Percentiles rank a stretch among this genome's conserved stretches.
These are phyloP conservation scores for Lepus timidus DNA, from an alignment of 2,113 vertebrate genomes.

Conservation along the genomic window DNA sequence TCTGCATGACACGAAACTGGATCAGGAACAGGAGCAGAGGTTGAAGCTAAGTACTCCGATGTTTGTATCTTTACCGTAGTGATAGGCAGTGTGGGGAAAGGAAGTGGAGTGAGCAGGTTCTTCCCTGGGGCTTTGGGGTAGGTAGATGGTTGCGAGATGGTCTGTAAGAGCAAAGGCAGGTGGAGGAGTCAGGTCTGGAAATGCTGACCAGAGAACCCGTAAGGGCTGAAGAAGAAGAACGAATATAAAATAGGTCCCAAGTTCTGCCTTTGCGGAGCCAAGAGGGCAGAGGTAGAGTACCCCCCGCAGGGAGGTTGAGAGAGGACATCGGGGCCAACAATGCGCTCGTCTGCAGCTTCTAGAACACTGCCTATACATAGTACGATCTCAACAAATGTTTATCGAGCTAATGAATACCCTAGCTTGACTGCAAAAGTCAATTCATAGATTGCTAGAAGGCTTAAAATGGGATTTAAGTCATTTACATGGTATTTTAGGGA, in stretches of 20 bases:
- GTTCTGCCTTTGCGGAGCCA: background rate
- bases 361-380: too few relatives aligned
- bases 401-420: background rate
- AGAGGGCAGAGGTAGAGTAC: background rate
- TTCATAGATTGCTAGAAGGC: background rate
- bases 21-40: too few relatives aligned
- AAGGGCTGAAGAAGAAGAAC: background rate
- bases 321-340: background rate
- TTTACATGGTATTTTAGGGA: background rate
- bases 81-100: too few relatives aligned
- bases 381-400: background rate
- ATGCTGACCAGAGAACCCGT: background rate
- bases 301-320: background rate
- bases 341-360: background rate
- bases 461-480: background rate
- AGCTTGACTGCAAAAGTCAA: background rate
- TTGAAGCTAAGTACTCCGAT: too few relatives aligned
- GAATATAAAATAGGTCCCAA: background rate
- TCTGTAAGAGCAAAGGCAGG: background rate
- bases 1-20: too few relatives aligned
- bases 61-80: background rate
- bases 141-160: too few relatives aligned
- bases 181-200: background rate
- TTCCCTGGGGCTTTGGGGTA: background rate
- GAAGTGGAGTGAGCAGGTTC: background rate